phyloP scores from a whole-genome alignment of 1,140 invertebrate genomes.

The Drosophila aff. region DNA sequence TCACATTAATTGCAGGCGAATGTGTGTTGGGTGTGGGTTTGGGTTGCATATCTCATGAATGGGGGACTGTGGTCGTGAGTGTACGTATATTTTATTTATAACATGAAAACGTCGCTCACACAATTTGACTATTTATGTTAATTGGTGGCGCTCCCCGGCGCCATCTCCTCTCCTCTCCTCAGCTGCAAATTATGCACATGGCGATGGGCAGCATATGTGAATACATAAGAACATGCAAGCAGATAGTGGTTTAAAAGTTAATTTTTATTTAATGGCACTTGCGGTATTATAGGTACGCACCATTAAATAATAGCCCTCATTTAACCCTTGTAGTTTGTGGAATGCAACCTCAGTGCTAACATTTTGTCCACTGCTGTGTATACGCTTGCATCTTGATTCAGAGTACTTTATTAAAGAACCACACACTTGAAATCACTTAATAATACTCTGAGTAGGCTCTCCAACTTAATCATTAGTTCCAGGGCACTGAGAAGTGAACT shows the following conservation, averaged over 20 bases:
- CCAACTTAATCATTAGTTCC: conserved; percentile 46
- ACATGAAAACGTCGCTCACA: conserved; percentile 48
- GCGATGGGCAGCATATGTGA: conserved; percentile 5
- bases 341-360: not conserved
- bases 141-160: conserved; percentile 37
- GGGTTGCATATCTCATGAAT: conserved; percentile 13
- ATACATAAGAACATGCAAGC: not conserved
- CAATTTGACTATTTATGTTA: conserved; percentile 63
- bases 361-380: not conserved
- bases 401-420: not conserved
- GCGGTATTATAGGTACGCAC: not conserved
- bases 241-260: not conserved
- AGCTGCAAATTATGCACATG: conserved; percentile 60
- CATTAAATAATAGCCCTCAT: not conserved
- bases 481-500: conserved; percentile 52
- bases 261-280: not conserved
- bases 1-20: conserved; percentile 45
- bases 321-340: not conserved
- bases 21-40: conserved; percentile 22
- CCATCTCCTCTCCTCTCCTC: conserved; percentile 22
- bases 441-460: conserved; percentile 19
- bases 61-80: conserved; percentile 7
- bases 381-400: not conserved
- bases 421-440: conserved; percentile 31
- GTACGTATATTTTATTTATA: conserved; percentile 64